Evolutionary conservation across 92 coral and sea anemone species (phyloP).

Genomic region (Epizoanthus scotinus): DNA sequence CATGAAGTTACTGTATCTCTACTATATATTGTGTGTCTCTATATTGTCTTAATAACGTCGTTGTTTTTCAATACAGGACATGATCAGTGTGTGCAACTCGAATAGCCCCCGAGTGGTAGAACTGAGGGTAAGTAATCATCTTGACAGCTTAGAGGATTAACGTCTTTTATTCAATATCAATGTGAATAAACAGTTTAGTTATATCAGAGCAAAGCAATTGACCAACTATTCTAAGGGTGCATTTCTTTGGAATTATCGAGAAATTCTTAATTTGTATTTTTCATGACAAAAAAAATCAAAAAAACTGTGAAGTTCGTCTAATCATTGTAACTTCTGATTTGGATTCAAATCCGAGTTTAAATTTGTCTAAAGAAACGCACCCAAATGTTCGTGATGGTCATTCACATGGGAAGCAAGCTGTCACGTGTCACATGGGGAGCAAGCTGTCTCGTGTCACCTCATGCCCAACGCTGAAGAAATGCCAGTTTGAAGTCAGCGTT

Average conservation of each 20-base stretch:
- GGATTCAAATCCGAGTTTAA: no score
- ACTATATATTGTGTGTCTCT: background rate
- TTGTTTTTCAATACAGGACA: constrained; percentile 64
- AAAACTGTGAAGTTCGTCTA: no score
- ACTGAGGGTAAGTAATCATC: constrained; percentile 63
- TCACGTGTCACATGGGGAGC: no score
- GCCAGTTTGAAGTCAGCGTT: no score
- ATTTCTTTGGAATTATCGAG: no score
- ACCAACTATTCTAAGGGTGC: no score
- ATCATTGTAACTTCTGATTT: no score
- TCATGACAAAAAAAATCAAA: no score
- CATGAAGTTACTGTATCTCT: background rate
- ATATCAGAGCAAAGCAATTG: background rate
- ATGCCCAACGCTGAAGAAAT: no score
- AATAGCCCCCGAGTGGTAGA: constrained; percentile 73
- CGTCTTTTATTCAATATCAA: background rate
- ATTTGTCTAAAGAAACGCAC: background rate
- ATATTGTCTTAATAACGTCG: background rate
- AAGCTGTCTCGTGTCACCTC: no score
- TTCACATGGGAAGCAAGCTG: no score
- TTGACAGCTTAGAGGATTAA: background rate
- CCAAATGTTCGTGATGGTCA: background rate
- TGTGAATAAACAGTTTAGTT: background rate
- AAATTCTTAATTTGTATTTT: no score
- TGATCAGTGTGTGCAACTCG: constrained; percentile 75